Conservation (phyloP, 2,888 invertebrate genomes). For the Cheilosia soror region DNA sequence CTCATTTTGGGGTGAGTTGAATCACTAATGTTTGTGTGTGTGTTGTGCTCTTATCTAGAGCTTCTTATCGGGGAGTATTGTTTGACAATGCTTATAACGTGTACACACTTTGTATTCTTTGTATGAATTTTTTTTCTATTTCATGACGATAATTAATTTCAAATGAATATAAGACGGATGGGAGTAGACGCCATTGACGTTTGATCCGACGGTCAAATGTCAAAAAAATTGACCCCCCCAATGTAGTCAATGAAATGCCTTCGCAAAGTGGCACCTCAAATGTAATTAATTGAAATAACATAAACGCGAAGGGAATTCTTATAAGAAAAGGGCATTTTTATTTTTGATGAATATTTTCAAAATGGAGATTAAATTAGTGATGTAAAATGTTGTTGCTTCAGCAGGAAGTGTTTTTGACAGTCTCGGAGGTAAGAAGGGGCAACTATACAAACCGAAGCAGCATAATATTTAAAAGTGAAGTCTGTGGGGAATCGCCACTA, state of each 20-base stretch:
- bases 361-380: too few species aligned
- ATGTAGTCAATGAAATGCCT: conserved; percentile 50
- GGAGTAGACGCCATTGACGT: not conserved
- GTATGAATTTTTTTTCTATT: not conserved
- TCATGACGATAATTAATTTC: conserved; percentile 47
- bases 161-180: not conserved
- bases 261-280: conserved; percentile 30
- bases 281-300: conserved; percentile 57
- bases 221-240: not conserved
- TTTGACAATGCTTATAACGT: conserved; percentile 44
- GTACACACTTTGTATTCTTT: conserved; percentile 14
- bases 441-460: too few species aligned
- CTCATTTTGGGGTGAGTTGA: conserved; percentile 64
- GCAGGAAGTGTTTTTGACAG: too few species aligned
- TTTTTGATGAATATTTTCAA: not conserved
- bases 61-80: conserved; percentile 43
- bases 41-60: conserved; percentile 13
- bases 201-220: conserved; percentile 41
- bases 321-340: not conserved
- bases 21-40: conserved; percentile 1
- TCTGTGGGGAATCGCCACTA: too few species aligned
- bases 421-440: too few species aligned
- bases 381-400: too few species aligned
- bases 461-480: too few species aligned
- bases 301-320: not conserved